Evolutionary conservation across 2,797 vertebrate genomes (phyloP).

Genomic region (Alosa sapidissima): DNA sequence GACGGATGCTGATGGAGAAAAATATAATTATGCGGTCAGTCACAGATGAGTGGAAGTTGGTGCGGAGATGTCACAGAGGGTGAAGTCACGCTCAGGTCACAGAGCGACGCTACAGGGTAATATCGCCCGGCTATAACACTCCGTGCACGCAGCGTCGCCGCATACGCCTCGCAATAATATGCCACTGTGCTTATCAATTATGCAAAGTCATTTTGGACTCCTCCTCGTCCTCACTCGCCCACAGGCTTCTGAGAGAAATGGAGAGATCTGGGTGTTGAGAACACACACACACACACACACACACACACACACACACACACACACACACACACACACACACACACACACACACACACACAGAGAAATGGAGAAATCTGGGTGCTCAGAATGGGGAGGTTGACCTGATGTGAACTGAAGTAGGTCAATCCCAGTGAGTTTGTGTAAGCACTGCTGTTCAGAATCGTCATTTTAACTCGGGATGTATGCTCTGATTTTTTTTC

Average conservation of each 20-base stretch:
- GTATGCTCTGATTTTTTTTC: too few relatives aligned
- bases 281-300: background rate
- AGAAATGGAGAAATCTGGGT: background rate
- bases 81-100: background rate
- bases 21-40: constrained; percentile 48
- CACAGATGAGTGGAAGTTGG: constrained; percentile 41
- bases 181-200: too few relatives aligned
- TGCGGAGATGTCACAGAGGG: too few relatives aligned
- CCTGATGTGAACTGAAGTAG: background rate
- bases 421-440: background rate
- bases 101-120: background rate
- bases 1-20: constrained; percentile 40
- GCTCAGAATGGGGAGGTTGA: background rate
- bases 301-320: too few relatives aligned
- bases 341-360: too few relatives aligned
- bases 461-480: background rate
- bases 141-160: too few relatives aligned
- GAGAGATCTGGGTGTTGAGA: background rate
- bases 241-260: background rate
- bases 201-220: too few relatives aligned
- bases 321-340: too few relatives aligned
- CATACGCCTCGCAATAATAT: too few relatives aligned
- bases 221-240: too few relatives aligned
- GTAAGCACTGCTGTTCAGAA: constrained; percentile 1
- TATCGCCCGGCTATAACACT: too few relatives aligned